Evolutionary conservation across 23 tunicate species (phyloP).

Genomic region (Trididemnum nubilum): DNA sequence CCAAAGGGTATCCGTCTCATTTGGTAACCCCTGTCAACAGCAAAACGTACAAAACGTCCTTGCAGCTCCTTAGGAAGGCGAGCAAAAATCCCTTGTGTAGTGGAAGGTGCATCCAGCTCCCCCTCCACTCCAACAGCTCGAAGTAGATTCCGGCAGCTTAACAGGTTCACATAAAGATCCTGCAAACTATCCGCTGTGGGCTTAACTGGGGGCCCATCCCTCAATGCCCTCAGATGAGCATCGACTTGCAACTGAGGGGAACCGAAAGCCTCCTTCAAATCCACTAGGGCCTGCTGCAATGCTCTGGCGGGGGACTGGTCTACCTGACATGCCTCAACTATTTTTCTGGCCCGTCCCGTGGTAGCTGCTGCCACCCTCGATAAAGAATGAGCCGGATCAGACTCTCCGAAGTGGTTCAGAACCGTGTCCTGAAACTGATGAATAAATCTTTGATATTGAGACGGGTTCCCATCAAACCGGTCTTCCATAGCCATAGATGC

Average conservation of each 20-base stretch:
- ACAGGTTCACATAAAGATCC: not conserved
- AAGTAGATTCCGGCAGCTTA: not conserved
- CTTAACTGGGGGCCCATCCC: not conserved
- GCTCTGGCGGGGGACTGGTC: not conserved
- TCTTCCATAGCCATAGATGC: not conserved
- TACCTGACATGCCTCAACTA: not conserved
- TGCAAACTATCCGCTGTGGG: not conserved
- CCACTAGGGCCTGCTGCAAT: not conserved
- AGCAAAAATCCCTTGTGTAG: not conserved
- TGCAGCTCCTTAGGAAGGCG: not conserved
- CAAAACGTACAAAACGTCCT: slow-evolving; percentile 2
- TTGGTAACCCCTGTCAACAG: not conserved
- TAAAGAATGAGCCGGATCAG: not conserved
- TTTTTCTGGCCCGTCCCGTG: not conserved
- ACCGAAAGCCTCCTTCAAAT: not conserved
- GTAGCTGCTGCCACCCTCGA: not conserved
- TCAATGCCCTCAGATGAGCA: not conserved
- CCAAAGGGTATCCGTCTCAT: slow-evolving; percentile 9
- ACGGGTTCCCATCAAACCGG: not conserved
- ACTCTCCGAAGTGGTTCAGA: not conserved
- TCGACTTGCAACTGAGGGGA: not conserved
- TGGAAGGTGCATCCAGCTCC: not conserved
- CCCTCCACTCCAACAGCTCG: not conserved
- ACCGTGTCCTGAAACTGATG: not conserved
- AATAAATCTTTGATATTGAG: not conserved